Base-by-base conservation (phyloP, 2,888 invertebrate species). In the Mythimna vitellina region DNA sequence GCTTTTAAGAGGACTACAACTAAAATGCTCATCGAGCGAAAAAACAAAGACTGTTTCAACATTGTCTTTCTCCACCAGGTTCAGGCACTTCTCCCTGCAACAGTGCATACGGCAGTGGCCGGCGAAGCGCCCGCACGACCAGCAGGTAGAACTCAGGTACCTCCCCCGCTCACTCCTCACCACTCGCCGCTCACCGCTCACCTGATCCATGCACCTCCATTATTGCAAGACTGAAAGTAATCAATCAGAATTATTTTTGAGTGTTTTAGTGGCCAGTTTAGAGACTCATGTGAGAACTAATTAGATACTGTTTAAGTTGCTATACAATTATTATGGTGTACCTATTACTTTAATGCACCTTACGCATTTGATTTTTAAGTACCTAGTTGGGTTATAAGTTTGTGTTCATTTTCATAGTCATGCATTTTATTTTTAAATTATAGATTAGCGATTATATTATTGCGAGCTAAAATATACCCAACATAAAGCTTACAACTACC, bases 61-160 rank as follows among this genome's bases (percentile, higher is more conserved):
- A 32, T 22, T 22, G 12, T 20, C 7, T 53, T 6, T 6, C 25
- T 17, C n/a, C 53, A 25, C 1, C 85, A 96, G 96, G 96, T 32
- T 96, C 96, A 10, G 95, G 95, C 78, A 94, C 95, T 22, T 95
- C 95, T 0, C 94, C 94, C 7, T 94, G 94, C 67, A 95, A 95
- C 86, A 94, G 94, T 73, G 92, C 92, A 76, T 95, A 95, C 88
- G 95, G 95, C 88, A 95, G 95, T 88, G 96, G 95, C 77, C 93
- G 96, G 78, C 94, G 96, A 70, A 92, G 93, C 88, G 93, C 93
- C 85, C 94, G 94, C 94, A 95, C 96, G 91, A 95, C 95, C 95
- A 96, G 96, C 96, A 96, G 96, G 96, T 96, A 96, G 96, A 96
- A 89, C 92, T 91, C 96, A 96, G 96, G 96, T 96, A 96, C 96